phyloP scores from a whole-genome alignment of 2,888 invertebrate genomes.

The Scaptomyza cyrtandrae region DNA sequence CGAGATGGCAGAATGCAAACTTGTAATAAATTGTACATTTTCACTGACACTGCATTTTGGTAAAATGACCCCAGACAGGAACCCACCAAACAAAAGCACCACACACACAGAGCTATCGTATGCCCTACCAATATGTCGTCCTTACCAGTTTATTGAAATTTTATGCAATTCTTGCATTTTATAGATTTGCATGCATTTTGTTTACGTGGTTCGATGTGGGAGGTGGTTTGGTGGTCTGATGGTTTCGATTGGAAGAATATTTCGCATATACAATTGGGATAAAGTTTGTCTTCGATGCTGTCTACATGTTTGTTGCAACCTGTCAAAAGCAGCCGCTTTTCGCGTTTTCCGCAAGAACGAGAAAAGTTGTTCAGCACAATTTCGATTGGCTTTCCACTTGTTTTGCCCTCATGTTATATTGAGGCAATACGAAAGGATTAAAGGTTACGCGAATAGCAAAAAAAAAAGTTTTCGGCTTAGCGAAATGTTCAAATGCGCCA shows the following conservation, averaged over 20 bases:
- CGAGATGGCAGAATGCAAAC: constrained; percentile 37
- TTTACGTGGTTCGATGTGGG: constrained; percentile 2
- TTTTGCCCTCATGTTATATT: not conserved
- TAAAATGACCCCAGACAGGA: constrained; percentile 4
- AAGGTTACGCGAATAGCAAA: not conserved
- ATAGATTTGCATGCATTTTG: constrained; percentile 24
- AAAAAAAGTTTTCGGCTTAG: not conserved
- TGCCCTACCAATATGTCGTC: constrained; percentile 25
- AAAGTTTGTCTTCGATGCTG: constrained; percentile 30
- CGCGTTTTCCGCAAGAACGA: constrained; percentile 6
- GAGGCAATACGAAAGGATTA: not conserved
- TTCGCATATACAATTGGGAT: constrained; percentile 8
- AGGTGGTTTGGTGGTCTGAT: not conserved
- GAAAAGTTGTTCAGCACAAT: constrained; percentile 18
- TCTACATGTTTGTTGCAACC: constrained; percentile 18
- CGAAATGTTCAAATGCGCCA: not conserved
- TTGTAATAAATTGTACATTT: constrained; percentile 58
- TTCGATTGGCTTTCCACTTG: constrained; percentile 10
- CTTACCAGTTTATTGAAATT: constrained; percentile 64
- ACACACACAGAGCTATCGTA: not conserved
- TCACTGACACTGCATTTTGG: constrained; percentile 58
- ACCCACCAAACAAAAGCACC: not conserved
- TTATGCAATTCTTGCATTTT: constrained; percentile 69
- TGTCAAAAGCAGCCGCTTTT: constrained; percentile 18
- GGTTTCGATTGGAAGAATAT: not conserved